Evolutionary conservation across 2,113 vertebrate species (phyloP).

Genomic region (Merops nubicus): DNA sequence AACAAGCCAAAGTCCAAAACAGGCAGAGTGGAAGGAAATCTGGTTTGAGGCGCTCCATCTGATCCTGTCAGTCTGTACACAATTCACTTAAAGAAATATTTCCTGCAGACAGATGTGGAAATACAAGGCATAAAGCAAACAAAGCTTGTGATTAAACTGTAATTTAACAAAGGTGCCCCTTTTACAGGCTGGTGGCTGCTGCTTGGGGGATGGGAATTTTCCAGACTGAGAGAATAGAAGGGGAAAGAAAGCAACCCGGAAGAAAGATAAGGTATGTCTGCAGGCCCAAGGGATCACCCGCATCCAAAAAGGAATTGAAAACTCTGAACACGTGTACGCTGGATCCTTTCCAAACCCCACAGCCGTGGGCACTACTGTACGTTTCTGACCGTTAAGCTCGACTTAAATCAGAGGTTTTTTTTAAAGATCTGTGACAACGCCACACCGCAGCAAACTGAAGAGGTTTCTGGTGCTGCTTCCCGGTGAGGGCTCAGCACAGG

Average conservation of each 20-base stretch:
- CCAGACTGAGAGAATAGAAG: background rate
- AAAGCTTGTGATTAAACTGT: background rate
- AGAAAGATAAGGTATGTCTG: background rate
- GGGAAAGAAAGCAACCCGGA: background rate
- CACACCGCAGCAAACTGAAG: background rate
- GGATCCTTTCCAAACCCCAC: background rate
- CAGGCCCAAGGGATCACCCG: background rate
- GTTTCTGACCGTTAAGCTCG: background rate
- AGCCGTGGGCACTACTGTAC: background rate
- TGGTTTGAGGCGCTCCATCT: background rate
- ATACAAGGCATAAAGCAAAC: fast-evolving
- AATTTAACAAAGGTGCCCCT: background rate
- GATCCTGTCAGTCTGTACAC: background rate
- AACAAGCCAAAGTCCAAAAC: background rate
- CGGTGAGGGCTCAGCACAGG: background rate
- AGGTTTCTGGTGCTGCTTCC: background rate
- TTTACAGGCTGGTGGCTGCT: background rate
- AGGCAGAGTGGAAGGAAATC: background rate
- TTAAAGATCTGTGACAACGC: background rate
- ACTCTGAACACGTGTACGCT: background rate
- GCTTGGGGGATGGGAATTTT: background rate
- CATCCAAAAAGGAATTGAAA: background rate
- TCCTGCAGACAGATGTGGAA: background rate
- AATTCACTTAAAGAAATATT: background rate
- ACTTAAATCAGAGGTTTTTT: background rate